These are phyloP conservation scores for Aspiorhynchus laticeps DNA, from an alignment of 2,113 vertebrate genomes.

Conservation along the genomic window DNA sequence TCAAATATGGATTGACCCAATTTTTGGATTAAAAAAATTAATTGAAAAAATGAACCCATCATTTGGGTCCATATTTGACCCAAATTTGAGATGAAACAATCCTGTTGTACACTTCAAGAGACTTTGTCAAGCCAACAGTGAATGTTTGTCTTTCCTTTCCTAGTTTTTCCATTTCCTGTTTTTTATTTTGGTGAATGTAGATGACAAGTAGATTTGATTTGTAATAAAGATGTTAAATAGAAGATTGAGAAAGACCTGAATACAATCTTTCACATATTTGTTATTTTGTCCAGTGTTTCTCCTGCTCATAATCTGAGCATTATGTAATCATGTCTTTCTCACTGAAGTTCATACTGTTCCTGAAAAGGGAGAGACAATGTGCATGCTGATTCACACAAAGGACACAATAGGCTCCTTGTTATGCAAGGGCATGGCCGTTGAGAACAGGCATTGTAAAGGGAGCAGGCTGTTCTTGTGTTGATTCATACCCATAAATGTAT, in stretches of 20 bases:
- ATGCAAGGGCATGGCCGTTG: slow-evolving; percentile 42
- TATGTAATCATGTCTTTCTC: slow-evolving; percentile 49
- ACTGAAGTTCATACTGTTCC: slow-evolving; percentile 51
- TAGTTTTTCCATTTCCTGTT: neutral
- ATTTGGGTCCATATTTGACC: neutral
- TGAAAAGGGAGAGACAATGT: slow-evolving; percentile 51
- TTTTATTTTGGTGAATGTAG: neutral
- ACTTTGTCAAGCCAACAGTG: neutral
- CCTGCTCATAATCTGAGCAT: slow-evolving; percentile 35
- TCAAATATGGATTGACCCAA: too few relatives aligned
- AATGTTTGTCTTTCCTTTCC: neutral
- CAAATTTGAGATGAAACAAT: neutral
- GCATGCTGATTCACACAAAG: slow-evolving; percentile 62
- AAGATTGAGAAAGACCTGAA: neutral
- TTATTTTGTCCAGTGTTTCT: slow-evolving; percentile 18
- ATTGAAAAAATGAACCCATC: too few relatives aligned
- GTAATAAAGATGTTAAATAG: slow-evolving; percentile 16
- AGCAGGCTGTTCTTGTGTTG: slow-evolving; percentile 43
- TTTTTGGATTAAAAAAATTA: too few relatives aligned
- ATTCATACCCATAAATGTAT: slow-evolving; percentile 50
- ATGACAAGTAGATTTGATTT: slow-evolving; percentile 1
- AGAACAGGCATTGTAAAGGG: slow-evolving; percentile 53
- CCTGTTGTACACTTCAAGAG: neutral
- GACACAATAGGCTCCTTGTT: slow-evolving; percentile 60
- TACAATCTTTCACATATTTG: slow-evolving; percentile 3